Evolutionary conservation across 2,888 invertebrate species (phyloP), one percentile per base, ranked within the genome.

Genomic region (Dioctria rufipes): DNA sequence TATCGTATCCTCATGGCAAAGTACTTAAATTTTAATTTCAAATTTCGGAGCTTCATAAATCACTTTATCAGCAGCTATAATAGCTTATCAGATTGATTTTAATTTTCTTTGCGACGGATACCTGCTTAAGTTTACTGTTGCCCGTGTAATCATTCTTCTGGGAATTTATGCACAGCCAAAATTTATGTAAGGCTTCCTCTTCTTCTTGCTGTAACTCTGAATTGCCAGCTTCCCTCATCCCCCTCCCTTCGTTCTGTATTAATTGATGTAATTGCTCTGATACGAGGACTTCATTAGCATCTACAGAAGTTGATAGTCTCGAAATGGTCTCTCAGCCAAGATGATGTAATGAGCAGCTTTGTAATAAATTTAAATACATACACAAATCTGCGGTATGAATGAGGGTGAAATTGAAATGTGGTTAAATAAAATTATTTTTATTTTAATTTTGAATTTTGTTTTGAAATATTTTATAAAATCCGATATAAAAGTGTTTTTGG

Each of bases 241-340:
- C 42, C 9, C 51, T 69, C 8, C 69, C 25, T 37, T 39, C 51
- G 6, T 51, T n/a, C 43, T 61, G 80, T 81, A 81, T 81, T 80
- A 80, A 81, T 81, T 81, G 81, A 81, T 81, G 81, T 81, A 81
- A 81, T 81, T 81, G 80, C 73, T 66, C 61, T 75, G 81, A 81
- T 81, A 80, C 80, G 66, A 80, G 79, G 66, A 80, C 81, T 81
- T 81, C 81, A 81, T 81, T 81, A 81, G 81, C 81, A 81, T 81
- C 75, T 77, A 80, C 73, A 75, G 81, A 61, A 80, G 73, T 65
- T 75, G 67, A 81, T 80, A 75, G 80, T 75, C 80, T 65, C 60
- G 58, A 67, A 81, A 81, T 77, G 75, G 65, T 66, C 77, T 75
- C 46, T 58, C 51, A 75, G 66, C 54, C 66, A 46, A 77, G 66